A percentile compares a stretch with the other conserved stretches of the same genome.
These are phyloP conservation scores for Cantharis rustica DNA, from an alignment of 2,888 invertebrate genomes.

Conservation along the genomic window DNA sequence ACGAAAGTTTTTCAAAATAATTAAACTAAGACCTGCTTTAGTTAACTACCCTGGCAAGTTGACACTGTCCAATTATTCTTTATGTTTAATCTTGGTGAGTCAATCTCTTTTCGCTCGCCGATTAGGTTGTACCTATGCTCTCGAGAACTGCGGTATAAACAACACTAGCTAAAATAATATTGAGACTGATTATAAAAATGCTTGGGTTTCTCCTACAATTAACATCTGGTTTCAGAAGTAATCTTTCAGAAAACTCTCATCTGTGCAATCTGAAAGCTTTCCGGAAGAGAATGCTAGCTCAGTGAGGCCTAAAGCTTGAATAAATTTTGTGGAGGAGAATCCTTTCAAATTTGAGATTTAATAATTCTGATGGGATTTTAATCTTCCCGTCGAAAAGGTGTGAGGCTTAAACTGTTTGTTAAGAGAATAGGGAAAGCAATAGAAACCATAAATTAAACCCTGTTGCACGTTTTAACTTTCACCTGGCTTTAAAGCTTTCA, in stretches of 20 bases:
- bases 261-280: neutral
- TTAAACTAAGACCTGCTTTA: too few relatives aligned
- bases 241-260: neutral
- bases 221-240: neutral
- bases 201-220: neutral
- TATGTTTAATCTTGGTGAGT: too few relatives aligned
- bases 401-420: neutral
- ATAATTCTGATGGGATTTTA: neutral
- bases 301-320: neutral
- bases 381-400: neutral
- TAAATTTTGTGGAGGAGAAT: neutral
- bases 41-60: too few relatives aligned
- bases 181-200: too few relatives aligned
- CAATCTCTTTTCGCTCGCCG: too few relatives aligned
- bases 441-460: neutral
- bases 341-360: neutral
- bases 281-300: neutral
- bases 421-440: neutral
- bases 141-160: too few relatives aligned
- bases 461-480: constrained; percentile 15
- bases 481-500: constrained; percentile 4
- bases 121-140: too few relatives aligned
- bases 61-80: too few relatives aligned
- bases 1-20: too few relatives aligned
- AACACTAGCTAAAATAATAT: too few relatives aligned